phyloP scores from a whole-genome alignment of 2,113 vertebrate genomes.

The Platanista minor region DNA sequence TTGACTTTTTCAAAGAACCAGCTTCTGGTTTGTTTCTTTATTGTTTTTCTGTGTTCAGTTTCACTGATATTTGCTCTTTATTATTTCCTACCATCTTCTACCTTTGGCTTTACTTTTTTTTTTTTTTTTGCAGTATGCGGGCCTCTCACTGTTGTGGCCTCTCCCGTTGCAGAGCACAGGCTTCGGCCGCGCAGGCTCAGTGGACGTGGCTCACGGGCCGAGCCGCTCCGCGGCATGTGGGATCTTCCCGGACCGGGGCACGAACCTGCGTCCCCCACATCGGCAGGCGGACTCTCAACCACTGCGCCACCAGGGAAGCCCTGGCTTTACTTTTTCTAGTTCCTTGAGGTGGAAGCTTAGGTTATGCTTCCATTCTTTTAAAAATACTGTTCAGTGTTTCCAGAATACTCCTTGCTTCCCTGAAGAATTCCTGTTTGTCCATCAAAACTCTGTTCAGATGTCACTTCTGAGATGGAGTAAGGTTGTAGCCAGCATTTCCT shows the following conservation, averaged over 20 bases:
- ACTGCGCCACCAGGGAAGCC: too few relatives aligned
- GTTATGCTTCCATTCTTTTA: not conserved
- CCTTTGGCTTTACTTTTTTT: not conserved
- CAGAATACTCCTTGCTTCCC: not conserved
- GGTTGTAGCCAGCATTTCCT: not conserved
- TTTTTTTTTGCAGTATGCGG: too few relatives aligned
- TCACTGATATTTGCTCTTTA: not conserved
- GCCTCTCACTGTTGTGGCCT: too few relatives aligned
- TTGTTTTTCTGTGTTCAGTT: not conserved
- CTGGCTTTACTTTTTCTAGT: not conserved
- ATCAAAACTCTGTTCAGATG: not conserved
- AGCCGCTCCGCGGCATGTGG: too few relatives aligned
- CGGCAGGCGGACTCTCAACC: too few relatives aligned
- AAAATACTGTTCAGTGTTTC: not conserved
- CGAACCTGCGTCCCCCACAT: too few relatives aligned
- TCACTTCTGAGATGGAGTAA: not conserved
- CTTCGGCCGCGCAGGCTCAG: too few relatives aligned
- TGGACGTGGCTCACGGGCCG: too few relatives aligned
- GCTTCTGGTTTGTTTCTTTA: not conserved
- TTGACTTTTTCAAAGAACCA: not conserved
- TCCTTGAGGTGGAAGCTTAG: not conserved
- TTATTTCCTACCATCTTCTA: not conserved
- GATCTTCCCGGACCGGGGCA: too few relatives aligned
- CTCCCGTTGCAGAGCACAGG: too few relatives aligned
- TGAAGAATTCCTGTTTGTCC: not conserved